Conservation (phyloP, 2,113 vertebrate genomes). For the Taurulus bubalis region DNA sequence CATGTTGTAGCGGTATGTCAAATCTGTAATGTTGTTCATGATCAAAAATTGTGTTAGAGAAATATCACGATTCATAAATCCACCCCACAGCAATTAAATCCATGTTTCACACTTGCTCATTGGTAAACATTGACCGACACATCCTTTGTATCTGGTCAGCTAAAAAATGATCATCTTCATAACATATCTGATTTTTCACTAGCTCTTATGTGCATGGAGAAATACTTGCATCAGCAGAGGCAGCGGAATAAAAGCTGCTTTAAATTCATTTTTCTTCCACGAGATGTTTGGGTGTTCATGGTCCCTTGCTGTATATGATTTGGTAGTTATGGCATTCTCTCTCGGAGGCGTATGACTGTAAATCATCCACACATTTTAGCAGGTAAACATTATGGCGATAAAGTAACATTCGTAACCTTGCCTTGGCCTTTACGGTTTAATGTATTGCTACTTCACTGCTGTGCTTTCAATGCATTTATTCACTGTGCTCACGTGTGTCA, state of each 20-base stretch:
- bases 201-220: neutral
- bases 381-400: neutral
- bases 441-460: slow-evolving; percentile 1
- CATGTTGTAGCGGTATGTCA: neutral
- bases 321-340: neutral
- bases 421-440: neutral
- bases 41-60: neutral
- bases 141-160: neutral
- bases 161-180: neutral
- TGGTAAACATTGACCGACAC: neutral
- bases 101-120: neutral
- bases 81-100: neutral
- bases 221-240: neutral
- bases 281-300: neutral
- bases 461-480: neutral
- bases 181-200: neutral
- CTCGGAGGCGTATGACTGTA: neutral
- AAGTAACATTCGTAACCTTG: neutral
- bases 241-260: neutral
- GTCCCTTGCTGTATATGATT: neutral
- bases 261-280: neutral
- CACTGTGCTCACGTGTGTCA: neutral
- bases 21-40: no score
- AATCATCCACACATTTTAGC: neutral
- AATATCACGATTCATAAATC: neutral